phyloP scores from a whole-genome alignment of 2,113 vertebrate genomes.

The Picathartes gymnocephalus region DNA sequence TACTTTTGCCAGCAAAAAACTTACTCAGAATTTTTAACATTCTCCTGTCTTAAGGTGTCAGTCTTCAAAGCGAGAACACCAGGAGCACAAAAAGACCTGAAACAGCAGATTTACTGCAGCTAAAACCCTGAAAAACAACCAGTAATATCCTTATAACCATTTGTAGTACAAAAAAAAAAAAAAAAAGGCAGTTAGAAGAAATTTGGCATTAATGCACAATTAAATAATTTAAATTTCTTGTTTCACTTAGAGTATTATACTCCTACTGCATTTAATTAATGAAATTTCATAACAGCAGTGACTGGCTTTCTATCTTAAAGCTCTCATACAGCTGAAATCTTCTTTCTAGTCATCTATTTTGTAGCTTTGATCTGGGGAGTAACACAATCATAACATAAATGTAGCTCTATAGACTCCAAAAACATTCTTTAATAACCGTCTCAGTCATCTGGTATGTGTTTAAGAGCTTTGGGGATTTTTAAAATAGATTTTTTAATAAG shows the following conservation, averaged over 20 bases:
- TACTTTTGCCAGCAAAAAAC: neutral
- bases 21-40: neutral
- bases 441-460: neutral
- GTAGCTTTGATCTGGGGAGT: neutral
- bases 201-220: neutral
- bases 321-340: neutral
- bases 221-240: neutral
- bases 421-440: neutral
- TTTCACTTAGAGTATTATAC: neutral
- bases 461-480: neutral
- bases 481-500: neutral
- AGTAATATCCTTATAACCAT: neutral
- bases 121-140: neutral
- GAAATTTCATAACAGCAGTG: neutral
- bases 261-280: neutral
- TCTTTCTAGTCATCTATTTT: neutral
- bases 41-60: neutral
- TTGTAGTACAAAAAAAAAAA: neutral
- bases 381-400: neutral
- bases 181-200: neutral
- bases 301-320: neutral
- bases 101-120: neutral
- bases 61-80: neutral
- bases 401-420: neutral
- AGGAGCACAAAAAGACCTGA: neutral